Evolutionary conservation across 1,140 invertebrate genomes (phyloP), one percentile per base, ranked within the genome.

Genomic region (Drosophila lacertosa): DNA sequence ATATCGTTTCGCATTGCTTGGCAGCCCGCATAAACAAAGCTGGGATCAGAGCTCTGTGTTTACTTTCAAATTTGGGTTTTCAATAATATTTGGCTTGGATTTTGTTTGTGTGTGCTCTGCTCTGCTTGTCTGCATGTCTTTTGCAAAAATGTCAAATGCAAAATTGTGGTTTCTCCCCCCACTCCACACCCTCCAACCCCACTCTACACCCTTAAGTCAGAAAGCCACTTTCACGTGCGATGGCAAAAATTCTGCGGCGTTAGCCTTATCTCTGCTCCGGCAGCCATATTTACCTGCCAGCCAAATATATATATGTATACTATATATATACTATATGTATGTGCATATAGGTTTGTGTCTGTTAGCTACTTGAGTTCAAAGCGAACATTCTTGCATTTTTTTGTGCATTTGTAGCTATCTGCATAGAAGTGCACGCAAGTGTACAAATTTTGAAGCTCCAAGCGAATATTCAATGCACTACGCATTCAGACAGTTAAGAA

Each of bases 211-310:
- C 37, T 20, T 48, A 32, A 13, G 24, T 15, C 32, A 7, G 29
- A 53, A 42, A 62, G 24, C 33, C 32, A 51, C 48, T 51, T 51
- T 39, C 51, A 53, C 35, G 10, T 54, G 51, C 51, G 22, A 29
- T 37, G 58, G 68, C 51, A 37, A 73, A 86, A 84, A 77, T 86
- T 83, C 71, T 62, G 63, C 71, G 64, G 81, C 42, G 81, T 80
- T 86, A 67, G 68, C 73, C 59, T 77, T 84, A 84, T 84, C 81
- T 84, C 29, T 74, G 81, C 77, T 75, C 66, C 77, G 81, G 77
- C 81, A 84, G 81, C 81, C 81, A 84, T 84, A 86, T 84, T 84
- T 84, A 84, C 81, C 81, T 81, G 81, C 72, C 77, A 86, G 79
- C 81, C 51, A 57, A 69, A 57, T 29, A 29, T 29, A 29, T 29